Evolutionary conservation across 64 coral and sea anemone genomes (phyloP).

Genomic region (Montipora sp.): DNA sequence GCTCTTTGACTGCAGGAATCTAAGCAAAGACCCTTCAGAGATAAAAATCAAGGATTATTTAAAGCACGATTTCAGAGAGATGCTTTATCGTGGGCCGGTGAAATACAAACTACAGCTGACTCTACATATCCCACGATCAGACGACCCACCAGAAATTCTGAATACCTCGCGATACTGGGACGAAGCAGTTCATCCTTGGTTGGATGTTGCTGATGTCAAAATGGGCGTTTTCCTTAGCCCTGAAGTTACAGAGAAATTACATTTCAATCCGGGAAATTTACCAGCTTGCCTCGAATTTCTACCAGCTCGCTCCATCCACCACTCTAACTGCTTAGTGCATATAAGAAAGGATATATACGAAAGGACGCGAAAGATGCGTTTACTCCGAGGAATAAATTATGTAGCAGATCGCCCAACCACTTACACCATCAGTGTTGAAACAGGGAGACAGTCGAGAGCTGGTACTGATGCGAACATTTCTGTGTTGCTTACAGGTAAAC

Average conservation of each 20-base stretch:
- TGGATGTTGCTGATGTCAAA: slow-evolving; percentile 77
- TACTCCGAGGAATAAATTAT: neutral
- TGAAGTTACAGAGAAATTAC: slow-evolving; percentile 22
- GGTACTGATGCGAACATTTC: slow-evolving; percentile 70
- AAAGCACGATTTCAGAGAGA: slow-evolving; percentile 67
- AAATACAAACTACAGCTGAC: slow-evolving; percentile 71
- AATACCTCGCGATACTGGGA: slow-evolving; percentile 52
- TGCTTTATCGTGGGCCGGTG: slow-evolving; percentile 56
- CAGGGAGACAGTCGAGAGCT: slow-evolving; percentile 53
- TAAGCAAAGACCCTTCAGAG: slow-evolving; percentile 41
- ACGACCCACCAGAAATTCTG: slow-evolving; percentile 46
- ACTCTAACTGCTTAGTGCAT: slow-evolving; percentile 48
- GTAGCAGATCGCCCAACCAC: slow-evolving; percentile 12
- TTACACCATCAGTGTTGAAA: slow-evolving; percentile 61
- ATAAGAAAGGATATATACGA: slow-evolving; percentile 46
- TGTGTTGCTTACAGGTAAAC: slow-evolving; percentile 66
- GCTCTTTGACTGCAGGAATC: slow-evolving; percentile 51
- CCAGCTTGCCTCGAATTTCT: neutral
- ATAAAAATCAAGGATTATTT: slow-evolving; percentile 80
- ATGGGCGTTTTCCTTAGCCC: slow-evolving; percentile 40
- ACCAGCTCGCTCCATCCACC: slow-evolving; percentile 52
- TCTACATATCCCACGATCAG: slow-evolving; percentile 15
- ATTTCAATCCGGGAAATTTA: slow-evolving; percentile 20
- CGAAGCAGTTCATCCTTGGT: slow-evolving; percentile 67
- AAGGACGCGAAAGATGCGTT: slow-evolving; percentile 32